phyloP scores from a whole-genome alignment of 2,797 vertebrate species.

The Cephalopachus bancanus region DNA sequence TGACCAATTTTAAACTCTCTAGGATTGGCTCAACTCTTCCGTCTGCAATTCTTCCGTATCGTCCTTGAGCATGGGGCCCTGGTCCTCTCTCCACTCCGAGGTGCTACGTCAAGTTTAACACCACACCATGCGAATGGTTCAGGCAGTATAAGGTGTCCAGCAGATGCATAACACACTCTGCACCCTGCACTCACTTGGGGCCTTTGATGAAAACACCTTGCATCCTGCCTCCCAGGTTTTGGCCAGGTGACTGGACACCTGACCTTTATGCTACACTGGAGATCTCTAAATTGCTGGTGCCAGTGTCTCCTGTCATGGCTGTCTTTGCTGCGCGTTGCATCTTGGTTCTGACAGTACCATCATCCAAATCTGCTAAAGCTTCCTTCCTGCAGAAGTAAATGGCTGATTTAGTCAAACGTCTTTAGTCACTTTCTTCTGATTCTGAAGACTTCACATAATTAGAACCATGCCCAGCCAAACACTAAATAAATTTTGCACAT shows the following conservation, averaged over 20 bases:
- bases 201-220: not conserved
- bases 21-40: not conserved
- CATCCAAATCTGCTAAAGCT: not conserved
- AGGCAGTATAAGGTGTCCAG: not conserved
- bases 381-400: slow-evolving; percentile 65
- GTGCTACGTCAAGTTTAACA: not conserved
- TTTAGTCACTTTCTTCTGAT: slow-evolving; percentile 72
- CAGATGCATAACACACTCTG: not conserved
- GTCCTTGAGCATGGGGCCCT: not conserved
- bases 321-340: not conserved
- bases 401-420: slow-evolving; percentile 50
- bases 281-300: not conserved
- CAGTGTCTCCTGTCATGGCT: not conserved
- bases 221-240: not conserved
- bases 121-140: not conserved
- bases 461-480: slow-evolving; percentile 73
- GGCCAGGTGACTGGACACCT: not conserved
- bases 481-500: slow-evolving; percentile 79
- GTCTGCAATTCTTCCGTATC: not conserved
- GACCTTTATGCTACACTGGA: not conserved
- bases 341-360: not conserved
- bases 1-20: not conserved
- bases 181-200: not conserved
- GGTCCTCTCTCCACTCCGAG: not conserved
- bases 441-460: slow-evolving; percentile 70